Percentiles rank a stretch among this genome's conserved stretches.
Evolutionary conservation across 2,888 invertebrate species (phyloP).

Genomic region (Phaonia tiefii): DNA sequence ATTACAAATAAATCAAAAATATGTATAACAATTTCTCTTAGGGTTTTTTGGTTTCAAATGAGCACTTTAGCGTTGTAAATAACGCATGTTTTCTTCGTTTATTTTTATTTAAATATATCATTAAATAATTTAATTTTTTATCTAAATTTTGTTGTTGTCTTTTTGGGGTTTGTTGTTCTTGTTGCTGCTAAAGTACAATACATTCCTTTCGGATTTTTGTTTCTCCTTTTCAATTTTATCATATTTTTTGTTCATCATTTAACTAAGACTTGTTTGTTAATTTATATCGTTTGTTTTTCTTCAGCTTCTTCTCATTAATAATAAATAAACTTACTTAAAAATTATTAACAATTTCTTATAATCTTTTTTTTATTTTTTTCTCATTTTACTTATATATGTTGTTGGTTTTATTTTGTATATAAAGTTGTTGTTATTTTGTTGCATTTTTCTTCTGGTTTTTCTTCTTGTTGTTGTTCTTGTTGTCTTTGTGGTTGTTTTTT

Average conservation of each 20-base stretch:
- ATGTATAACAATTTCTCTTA: conserved; percentile 62
- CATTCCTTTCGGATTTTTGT: conserved; percentile 49
- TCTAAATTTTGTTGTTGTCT: conserved; percentile 52
- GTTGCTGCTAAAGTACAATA: conserved; percentile 64
- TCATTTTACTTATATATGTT: conserved; percentile 37
- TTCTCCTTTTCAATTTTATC: conserved; percentile 15
- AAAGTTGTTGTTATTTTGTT: conserved; percentile 33
- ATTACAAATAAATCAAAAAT: conserved; percentile 47
- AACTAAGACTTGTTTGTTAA: conserved; percentile 38
- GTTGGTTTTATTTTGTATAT: conserved; percentile 45
- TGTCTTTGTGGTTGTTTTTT: conserved; percentile 16
- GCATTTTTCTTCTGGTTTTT: not conserved
- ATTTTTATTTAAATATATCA: conserved; percentile 39
- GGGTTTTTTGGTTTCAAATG: conserved; percentile 34
- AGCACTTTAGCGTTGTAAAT: conserved; percentile 65
- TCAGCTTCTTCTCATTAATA: conserved; percentile 47
- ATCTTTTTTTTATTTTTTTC: conserved; percentile 48
- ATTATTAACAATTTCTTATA: conserved; percentile 65
- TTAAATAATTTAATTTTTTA: conserved; percentile 59
- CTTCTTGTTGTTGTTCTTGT: not conserved
- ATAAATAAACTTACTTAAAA: conserved; percentile 65
- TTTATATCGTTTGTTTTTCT: conserved; percentile 33
- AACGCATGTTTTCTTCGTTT: conserved; percentile 46
- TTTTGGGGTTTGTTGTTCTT: conserved; percentile 23
- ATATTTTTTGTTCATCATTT: conserved; percentile 31